Base-by-base conservation (phyloP, 2,113 vertebrate species). In the Hippoglossus stenolepis region DNA sequence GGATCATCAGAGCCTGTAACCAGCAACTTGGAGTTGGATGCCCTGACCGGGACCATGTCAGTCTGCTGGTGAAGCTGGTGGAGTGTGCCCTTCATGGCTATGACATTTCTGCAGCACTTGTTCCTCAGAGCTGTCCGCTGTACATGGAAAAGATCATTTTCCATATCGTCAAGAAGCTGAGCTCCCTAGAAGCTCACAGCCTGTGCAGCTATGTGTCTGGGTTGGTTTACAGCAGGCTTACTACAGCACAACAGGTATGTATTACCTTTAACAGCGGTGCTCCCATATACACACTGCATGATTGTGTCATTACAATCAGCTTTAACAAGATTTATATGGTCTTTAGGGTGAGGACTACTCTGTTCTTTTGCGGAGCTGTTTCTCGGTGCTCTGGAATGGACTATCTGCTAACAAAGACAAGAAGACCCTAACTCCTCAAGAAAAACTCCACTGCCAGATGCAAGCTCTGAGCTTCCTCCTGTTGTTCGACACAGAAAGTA, bases 71-170 rank as follows among this genome's bases (percentile, higher is more conserved):
- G 35, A 90, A 91, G 2, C 89, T 98, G 69, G 96, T 95, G 2
- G 93, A 95, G 67, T 51, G 95, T 1, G 94, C 96, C 2, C 91
- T 95, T 53, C 38, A 49, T 28, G 95, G 94, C 28, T 98, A 96
- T 73, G 82, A 95, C 0, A 9, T 66, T 0, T 86, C 90, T 3
- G 31, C 88, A 2, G 85, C 87, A 0, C 70, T 89, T 0, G 43
- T 84, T 3, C 63, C 81, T 1, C 93, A 94, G 31, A 87, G 87
- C 2, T 80, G 77, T 1, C 92, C 93, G 0, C 91, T 98, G 4
- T 98, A 98, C 87, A 92, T 98, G 88, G 97, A 98, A 88, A 96
- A 96, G 69, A 96, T 98, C 20, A 81, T 97, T 4, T 97, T 96
- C 79, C 95, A 97, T 45, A 92, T 97, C 21, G 77, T 97, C 17